Evolutionary conservation across 2,797 vertebrate genomes (phyloP).

Genomic region (Silurus lanzhouensis): DNA sequence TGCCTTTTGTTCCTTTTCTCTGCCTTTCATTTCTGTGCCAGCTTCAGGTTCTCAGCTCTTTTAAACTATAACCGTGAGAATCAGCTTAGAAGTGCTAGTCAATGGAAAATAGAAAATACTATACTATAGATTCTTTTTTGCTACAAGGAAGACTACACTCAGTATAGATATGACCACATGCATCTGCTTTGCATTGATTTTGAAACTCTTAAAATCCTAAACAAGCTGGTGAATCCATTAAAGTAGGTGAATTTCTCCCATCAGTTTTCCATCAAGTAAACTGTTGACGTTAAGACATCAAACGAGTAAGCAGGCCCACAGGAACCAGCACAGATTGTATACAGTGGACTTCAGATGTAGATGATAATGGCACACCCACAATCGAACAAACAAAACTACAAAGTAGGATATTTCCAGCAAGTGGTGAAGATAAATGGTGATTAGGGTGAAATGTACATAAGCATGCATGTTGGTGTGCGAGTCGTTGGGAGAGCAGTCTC

Average conservation of each 20-base stretch:
- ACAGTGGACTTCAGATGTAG: constrained; percentile 24
- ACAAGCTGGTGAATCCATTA: not conserved
- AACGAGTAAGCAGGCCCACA: constrained; percentile 44
- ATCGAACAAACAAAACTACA: constrained; percentile 28
- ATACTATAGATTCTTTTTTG: not conserved
- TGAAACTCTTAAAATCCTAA: constrained; percentile 22
- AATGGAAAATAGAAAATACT: not conserved
- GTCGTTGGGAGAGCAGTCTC: constrained; percentile 58
- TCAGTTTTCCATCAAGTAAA: constrained; percentile 58
- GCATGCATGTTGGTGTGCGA: constrained; percentile 43
- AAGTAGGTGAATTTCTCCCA: constrained; percentile 21
- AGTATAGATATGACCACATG: constrained; percentile 13
- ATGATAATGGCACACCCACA: constrained; percentile 44
- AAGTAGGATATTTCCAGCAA: constrained; percentile 27
- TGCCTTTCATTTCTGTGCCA: constrained; percentile 50
- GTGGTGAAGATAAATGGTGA: constrained; percentile 41
- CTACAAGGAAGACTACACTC: constrained; percentile 25
- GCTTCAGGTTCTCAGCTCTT: constrained; percentile 55
- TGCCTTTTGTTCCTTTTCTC: constrained; percentile 42
- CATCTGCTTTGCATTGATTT: constrained; percentile 3
- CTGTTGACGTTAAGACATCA: constrained; percentile 51
- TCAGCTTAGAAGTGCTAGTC: constrained; percentile 46
- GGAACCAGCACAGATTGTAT: constrained; percentile 54
- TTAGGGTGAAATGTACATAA: constrained; percentile 42
- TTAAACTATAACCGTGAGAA: constrained; percentile 60